phyloP scores from a whole-genome alignment of 2,888 invertebrate species.

The Alsophila aescularia region DNA sequence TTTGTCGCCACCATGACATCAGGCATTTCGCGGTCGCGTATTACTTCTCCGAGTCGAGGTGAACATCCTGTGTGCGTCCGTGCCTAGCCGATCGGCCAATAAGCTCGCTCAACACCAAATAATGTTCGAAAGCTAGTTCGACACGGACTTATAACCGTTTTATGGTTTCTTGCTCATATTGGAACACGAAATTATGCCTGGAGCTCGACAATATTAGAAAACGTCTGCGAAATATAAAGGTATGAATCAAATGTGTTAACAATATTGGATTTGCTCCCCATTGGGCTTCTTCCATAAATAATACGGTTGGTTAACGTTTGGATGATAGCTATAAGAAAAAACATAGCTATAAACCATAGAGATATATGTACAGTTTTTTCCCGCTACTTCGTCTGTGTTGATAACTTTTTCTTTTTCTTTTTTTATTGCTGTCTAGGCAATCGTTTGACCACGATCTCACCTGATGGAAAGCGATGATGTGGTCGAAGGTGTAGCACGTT shows the following conservation, averaged over 20 bases:
- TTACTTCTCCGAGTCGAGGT: slow-evolving; percentile 51
- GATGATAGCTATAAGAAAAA: too few relatives aligned
- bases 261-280: not conserved
- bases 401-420: too few relatives aligned
- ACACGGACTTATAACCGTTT: slow-evolving; percentile 50
- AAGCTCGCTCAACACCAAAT: slow-evolving; percentile 54
- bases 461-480: too few relatives aligned
- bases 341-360: too few relatives aligned
- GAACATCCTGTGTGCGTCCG: slow-evolving; percentile 70
- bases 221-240: not conserved
- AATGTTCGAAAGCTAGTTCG: slow-evolving; percentile 62
- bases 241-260: not conserved
- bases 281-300: too few relatives aligned
- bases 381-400: too few relatives aligned
- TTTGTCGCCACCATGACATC: slow-evolving; percentile 68
- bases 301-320: too few relatives aligned
- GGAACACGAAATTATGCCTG: slow-evolving; percentile 22
- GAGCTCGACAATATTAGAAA: slow-evolving; percentile 2
- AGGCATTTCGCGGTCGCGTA: slow-evolving; percentile 50
- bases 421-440: too few relatives aligned
- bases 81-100: slow-evolving; percentile 62
- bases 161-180: slow-evolving; percentile 43
- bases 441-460: too few relatives aligned
- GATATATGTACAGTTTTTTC: too few relatives aligned
- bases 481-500: too few relatives aligned